A percentile compares a stretch with the other conserved stretches of the same genome.
These are phyloP conservation scores for Antheraea assamensis DNA, from an alignment of 2,888 invertebrate genomes.

Conservation along the genomic window DNA sequence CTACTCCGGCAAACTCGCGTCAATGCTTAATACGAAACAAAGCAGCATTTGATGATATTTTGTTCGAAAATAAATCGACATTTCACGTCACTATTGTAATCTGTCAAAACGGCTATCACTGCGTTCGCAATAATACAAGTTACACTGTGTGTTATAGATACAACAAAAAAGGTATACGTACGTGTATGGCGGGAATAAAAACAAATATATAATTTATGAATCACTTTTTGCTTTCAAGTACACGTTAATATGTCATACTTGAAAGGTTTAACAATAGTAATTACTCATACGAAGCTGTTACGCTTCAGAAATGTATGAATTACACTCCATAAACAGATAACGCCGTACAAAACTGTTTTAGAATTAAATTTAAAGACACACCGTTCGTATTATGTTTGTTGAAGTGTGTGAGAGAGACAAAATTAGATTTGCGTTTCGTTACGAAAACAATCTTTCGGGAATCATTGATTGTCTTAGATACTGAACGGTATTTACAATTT, in stretches of 20 bases:
- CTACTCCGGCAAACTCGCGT: too few relatives aligned
- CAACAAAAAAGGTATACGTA: too few relatives aligned
- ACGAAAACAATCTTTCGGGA: background rate
- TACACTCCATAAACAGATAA: conserved; percentile 1
- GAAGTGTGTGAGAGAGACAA: background rate
- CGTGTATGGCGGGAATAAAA: background rate
- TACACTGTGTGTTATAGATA: too few relatives aligned
- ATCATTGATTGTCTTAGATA: background rate
- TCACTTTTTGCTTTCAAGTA: conserved; percentile 6
- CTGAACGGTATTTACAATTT: background rate
- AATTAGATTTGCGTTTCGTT: background rate
- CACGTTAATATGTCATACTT: conserved; percentile 12
- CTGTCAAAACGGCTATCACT: too few relatives aligned
- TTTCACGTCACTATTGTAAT: too few relatives aligned
- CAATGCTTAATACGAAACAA: too few relatives aligned
- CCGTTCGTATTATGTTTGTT: background rate
- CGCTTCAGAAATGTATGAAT: background rate
- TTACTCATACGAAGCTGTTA: conserved; percentile 3
- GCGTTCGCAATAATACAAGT: too few relatives aligned
- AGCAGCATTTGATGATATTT: background rate
- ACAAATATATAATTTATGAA: conserved; percentile 4
- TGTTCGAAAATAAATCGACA: too few relatives aligned
- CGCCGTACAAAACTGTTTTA: background rate
- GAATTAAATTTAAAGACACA: background rate
- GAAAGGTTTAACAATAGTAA: conserved; percentile 8